Conservation (phyloP, 2,113 vertebrate species). For the Rhabdornis inornatus region DNA sequence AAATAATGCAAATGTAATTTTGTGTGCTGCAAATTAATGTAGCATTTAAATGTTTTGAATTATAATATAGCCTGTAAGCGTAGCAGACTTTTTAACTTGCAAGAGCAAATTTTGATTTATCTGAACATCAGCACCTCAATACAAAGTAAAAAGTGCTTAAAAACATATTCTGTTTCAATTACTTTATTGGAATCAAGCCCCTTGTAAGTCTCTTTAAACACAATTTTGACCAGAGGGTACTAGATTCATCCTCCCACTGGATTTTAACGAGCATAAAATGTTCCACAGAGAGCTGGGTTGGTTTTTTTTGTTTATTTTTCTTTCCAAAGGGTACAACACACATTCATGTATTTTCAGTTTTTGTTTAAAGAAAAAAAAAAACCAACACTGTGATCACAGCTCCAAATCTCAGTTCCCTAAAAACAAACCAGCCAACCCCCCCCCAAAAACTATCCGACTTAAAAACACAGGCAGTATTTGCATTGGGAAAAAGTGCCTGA, state of each 20-base stretch:
- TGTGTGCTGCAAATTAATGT: not conserved
- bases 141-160: not conserved
- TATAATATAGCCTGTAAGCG: not conserved
- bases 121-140: not conserved
- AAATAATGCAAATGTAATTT: not conserved
- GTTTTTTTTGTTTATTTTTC: not conserved
- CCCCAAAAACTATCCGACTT: not conserved
- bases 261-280: not conserved
- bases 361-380: not conserved
- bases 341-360: not conserved
- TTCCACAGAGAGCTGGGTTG: not conserved
- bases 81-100: not conserved
- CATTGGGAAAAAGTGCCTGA: slow-evolving; percentile 34
- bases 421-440: not conserved
- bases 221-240: not conserved
- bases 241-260: not conserved
- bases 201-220: not conserved
- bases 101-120: slow-evolving; percentile 6
- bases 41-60: not conserved
- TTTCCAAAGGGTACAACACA: not conserved
- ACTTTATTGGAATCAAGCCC: not conserved
- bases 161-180: not conserved
- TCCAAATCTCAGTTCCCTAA: not conserved
- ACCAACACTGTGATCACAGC: not conserved
- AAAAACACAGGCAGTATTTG: slow-evolving; percentile 48